phyloP scores from a whole-genome alignment of 2,113 vertebrate genomes.

The Tor tambroides region DNA sequence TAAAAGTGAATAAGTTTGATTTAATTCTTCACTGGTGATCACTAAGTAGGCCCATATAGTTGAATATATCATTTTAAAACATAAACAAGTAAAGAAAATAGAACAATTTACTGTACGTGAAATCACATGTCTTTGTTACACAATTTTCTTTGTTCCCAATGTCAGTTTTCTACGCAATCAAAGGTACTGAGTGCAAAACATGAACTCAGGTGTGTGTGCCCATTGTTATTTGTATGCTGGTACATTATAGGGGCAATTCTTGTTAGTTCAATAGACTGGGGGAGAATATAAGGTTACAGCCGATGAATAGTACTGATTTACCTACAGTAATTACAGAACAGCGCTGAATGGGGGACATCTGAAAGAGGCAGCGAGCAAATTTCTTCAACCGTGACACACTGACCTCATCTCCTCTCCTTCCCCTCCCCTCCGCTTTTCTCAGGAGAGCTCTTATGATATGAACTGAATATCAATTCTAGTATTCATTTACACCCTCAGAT shows the following conservation, averaged over 20 bases:
- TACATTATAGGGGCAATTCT: too few relatives aligned
- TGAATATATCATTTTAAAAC: neutral
- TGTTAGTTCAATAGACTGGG: conserved; percentile 4
- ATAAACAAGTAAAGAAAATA: neutral
- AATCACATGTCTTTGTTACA: neutral
- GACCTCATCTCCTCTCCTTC: conserved; percentile 48
- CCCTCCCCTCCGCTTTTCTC: neutral
- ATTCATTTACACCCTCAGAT: neutral
- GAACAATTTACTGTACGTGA: neutral
- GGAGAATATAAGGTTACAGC: neutral
- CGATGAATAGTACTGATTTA: conserved; percentile 53
- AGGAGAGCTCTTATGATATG: conserved; percentile 29
- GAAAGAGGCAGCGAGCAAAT: conserved; percentile 38
- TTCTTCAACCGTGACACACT: conserved; percentile 50
- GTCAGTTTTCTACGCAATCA: neutral
- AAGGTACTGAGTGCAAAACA: neutral
- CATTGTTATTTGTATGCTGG: too few relatives aligned
- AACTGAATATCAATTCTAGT: conserved; percentile 58
- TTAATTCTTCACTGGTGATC: neutral
- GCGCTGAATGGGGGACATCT: conserved; percentile 34
- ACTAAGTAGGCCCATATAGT: neutral
- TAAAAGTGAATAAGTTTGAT: too few relatives aligned
- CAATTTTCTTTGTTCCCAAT: neutral
- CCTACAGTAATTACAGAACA: conserved; percentile 57
- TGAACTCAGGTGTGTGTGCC: too few relatives aligned